A percentile compares a stretch with the other conserved stretches of the same genome.
phyloP scores from a whole-genome alignment of 2,888 invertebrate genomes.

The Eurytoma adleriae region DNA sequence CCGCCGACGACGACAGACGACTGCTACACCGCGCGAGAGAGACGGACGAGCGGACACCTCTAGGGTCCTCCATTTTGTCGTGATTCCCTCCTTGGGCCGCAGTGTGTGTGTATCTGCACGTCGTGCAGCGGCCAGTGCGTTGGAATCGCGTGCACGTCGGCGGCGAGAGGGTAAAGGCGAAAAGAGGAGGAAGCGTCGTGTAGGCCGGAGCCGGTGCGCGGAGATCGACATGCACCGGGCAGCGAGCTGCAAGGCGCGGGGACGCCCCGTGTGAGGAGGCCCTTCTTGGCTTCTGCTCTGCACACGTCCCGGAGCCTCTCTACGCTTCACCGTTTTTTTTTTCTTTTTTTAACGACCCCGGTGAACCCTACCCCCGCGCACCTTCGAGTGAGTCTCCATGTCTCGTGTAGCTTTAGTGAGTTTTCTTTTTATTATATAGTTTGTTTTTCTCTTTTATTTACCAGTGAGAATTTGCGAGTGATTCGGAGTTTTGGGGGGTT shows the following conservation, averaged over 20 bases:
- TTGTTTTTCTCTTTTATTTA: too few relatives aligned
- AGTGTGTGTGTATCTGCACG: not conserved
- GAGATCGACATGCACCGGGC: not conserved
- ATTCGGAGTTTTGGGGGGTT: too few relatives aligned
- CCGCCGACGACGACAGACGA: slow-evolving; percentile 32
- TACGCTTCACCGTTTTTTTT: too few relatives aligned
- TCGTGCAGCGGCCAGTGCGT: not conserved
- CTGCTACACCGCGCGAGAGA: slow-evolving; percentile 12
- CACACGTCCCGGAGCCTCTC: not conserved
- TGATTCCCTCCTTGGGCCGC: slow-evolving; percentile 24
- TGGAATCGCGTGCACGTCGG: not conserved
- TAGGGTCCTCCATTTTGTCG: slow-evolving; percentile 55
- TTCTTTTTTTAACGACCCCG: too few relatives aligned
- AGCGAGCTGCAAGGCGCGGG: not conserved
- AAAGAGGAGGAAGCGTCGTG: not conserved
- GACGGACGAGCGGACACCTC: slow-evolving; percentile 19
- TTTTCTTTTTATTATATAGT: too few relatives aligned
- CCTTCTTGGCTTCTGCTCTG: not conserved
- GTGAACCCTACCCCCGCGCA: too few relatives aligned
- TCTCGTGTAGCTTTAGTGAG: too few relatives aligned
- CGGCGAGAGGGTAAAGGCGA: not conserved
- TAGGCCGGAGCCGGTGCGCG: not conserved
- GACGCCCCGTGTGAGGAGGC: not conserved
- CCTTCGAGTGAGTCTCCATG: too few relatives aligned
- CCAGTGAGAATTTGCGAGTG: too few relatives aligned